phyloP scores from a whole-genome alignment of 2,113 vertebrate genomes.

The Vulpes lagopus region DNA sequence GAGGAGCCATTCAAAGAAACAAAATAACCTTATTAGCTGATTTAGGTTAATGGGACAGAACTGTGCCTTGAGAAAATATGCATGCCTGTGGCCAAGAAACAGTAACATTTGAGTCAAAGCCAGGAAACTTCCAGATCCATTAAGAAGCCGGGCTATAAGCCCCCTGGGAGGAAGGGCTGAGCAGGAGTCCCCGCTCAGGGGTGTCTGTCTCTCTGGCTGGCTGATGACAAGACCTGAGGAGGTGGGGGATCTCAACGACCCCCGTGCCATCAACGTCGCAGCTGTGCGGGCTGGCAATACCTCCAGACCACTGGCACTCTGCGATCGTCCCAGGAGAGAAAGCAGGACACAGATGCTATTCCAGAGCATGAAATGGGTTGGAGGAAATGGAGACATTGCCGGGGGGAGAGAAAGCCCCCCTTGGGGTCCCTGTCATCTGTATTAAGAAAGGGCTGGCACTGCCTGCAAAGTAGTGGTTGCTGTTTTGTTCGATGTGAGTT shows the following conservation, averaged over 20 bases:
- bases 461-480: background rate
- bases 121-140: background rate
- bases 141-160: background rate
- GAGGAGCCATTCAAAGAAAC: background rate
- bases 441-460: background rate
- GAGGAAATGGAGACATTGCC: slow-evolving; percentile 12
- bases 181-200: background rate
- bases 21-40: background rate
- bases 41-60: background rate
- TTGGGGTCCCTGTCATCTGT: background rate
- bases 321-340: background rate
- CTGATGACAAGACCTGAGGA: background rate
- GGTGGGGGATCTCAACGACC: background rate
- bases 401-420: background rate
- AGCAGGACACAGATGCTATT: slow-evolving; percentile 73
- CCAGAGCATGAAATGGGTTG: slow-evolving; percentile 54
- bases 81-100: background rate
- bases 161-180: background rate
- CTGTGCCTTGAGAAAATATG: background rate
- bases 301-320: slow-evolving; percentile 35
- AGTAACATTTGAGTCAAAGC: background rate
- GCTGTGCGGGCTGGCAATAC: slow-evolving; percentile 53
- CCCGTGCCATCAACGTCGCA: background rate
- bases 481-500: background rate
- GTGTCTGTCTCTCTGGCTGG: background rate